These are phyloP conservation scores for Lethenteron camtschaticum DNA, from an alignment of 2,113 vertebrate genomes.

Conservation along the genomic window DNA sequence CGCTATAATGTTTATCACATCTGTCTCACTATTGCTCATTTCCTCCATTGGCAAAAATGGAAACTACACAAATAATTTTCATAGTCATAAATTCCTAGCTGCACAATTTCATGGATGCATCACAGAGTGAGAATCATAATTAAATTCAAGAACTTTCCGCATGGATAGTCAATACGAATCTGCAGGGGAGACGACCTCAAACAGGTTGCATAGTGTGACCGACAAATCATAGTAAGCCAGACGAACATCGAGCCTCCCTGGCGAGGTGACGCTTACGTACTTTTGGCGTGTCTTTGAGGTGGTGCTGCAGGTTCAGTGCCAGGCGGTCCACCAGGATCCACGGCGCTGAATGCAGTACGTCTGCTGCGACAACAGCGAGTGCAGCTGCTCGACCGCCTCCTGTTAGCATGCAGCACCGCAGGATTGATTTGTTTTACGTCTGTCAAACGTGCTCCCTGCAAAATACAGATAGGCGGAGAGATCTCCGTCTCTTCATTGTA, in stretches of 20 bases:
- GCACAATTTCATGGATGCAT: neutral
- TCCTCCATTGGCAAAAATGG: no score
- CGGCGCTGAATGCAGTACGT: conserved; percentile 59
- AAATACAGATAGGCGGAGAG: neutral
- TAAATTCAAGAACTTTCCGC: neutral
- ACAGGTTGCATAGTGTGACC: no score
- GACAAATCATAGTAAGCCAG: no score
- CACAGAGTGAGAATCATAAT: neutral
- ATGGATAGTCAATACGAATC: neutral
- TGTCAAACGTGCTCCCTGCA: neutral
- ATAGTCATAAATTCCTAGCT: no score
- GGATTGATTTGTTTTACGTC: neutral
- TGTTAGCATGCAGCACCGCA: conserved; percentile 14
- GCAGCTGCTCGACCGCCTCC: conserved; percentile 53
- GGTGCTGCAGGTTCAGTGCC: conserved; percentile 74
- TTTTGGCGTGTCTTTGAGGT: conserved; percentile 42
- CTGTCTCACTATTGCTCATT: no score
- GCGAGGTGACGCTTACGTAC: conserved; percentile 17
- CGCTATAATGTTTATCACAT: no score
- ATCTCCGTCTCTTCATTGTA: neutral
- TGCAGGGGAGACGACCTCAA: neutral
- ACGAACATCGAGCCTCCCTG: no score
- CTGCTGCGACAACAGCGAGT: conserved; percentile 38
- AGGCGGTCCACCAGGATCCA: conserved; percentile 85
- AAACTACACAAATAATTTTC: no score